Evolutionary conservation across 2,113 vertebrate genomes (phyloP), one percentile per base, ranked within the genome.

Genomic region (Sclerurus mexicanus): DNA sequence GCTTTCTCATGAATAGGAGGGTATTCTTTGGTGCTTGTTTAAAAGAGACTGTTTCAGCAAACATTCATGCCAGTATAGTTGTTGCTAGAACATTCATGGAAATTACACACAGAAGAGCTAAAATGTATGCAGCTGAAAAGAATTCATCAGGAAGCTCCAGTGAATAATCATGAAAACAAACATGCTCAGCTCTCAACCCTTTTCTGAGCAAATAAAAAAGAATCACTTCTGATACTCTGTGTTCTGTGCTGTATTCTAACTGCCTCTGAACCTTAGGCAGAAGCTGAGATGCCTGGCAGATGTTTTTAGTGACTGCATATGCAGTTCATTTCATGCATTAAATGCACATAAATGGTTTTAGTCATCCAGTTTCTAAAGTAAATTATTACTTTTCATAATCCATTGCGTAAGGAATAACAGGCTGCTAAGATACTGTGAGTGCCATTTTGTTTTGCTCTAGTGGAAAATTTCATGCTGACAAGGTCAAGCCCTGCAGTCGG

Each of bases 401-500:
- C 66, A 79, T 87, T 96, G 89, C 85, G 90, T 96, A 96, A 96
- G 92, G 92, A 95, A 94, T 91, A 83, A 69, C 87, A 92, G 92
- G 90, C 63, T 50, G 73, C 91, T 85, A 73, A 95, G 94, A 93
- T 71, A 86, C 46, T 83, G 87, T 81, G 67, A 96, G 58, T 85
- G 59, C 72, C 79, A 47, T 89, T 95, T 95, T 96, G 53, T 95
- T 97, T 97, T 96, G 89, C 94, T 96, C 44, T 92, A 89, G 92
- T 97, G 95, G 94, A 96, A 97, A 94, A 94, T 91, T 95, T 95
- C 85, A n/a, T 90, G 85, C 96, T 97, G 97, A 96, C 97, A 97
- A 97, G 96, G 95, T 97, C 96, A 93, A 75, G 81, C 80, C 68
- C 91, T 84, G 92, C 79, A 96, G 77, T 94, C 76, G n/a, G 78